Evolutionary conservation across 2,888 invertebrate species (phyloP).

Genomic region (Marasmarcha lunaedactyla): DNA sequence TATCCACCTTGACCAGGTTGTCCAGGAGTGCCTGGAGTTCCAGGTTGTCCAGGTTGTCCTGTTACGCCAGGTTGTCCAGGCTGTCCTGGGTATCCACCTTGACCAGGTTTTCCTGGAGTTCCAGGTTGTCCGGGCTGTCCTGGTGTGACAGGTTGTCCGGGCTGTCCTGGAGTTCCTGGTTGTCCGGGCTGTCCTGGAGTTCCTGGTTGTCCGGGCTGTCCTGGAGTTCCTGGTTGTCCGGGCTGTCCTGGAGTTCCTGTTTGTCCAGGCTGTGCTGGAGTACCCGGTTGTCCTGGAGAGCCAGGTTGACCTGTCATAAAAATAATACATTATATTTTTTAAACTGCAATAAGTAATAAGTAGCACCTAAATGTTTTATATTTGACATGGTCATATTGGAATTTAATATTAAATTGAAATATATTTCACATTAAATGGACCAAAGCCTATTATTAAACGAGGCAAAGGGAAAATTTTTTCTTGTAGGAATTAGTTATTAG

Average conservation of each 20-base stretch:
- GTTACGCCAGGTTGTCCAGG: conserved; percentile 25
- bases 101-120: conserved; percentile 10
- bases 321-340: too few relatives aligned
- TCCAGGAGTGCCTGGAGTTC: conserved; percentile 18
- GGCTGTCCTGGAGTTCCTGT: conserved; percentile 23
- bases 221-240: conserved; percentile 16
- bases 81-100: conserved; percentile 22
- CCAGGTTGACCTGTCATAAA: conserved; percentile 11
- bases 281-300: conserved; percentile 6
- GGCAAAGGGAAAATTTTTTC: too few relatives aligned
- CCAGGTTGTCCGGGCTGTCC: conserved; percentile 16
- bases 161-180: conserved; percentile 35
- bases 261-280: conserved; percentile 25
- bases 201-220: conserved; percentile 25
- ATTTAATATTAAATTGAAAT: too few relatives aligned
- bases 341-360: too few relatives aligned
- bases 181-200: conserved; percentile 18
- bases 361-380: too few relatives aligned
- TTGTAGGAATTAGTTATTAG: too few relatives aligned
- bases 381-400: too few relatives aligned
- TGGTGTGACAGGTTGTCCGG: conserved; percentile 17
- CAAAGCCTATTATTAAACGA: too few relatives aligned
- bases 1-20: conserved; percentile 17
- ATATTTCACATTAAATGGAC: too few relatives aligned
- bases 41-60: conserved; percentile 21